These are phyloP conservation scores for Ephydatia muelleri DNA, from an alignment of 37 sponge, comb jelly and placozoan genomes.

Conservation along the genomic window DNA sequence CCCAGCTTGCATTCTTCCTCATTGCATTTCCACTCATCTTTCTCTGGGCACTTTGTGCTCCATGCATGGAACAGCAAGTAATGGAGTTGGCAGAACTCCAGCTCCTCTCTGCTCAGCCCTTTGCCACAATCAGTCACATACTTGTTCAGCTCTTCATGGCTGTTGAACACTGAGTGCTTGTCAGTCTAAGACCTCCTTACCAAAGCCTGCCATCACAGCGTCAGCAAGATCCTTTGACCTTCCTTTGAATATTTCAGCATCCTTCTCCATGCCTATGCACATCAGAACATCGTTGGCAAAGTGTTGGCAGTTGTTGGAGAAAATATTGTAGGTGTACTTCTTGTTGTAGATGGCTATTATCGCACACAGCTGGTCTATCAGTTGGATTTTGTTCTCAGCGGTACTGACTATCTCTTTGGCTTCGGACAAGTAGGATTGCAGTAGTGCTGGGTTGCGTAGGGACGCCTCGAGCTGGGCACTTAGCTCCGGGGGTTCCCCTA, in stretches of 20 bases:
- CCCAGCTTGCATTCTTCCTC: not conserved
- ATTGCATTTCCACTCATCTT: slow-evolving; percentile 12
- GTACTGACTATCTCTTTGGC: not conserved
- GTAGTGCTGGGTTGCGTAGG: not conserved
- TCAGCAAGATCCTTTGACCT: not conserved
- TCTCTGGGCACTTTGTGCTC: slow-evolving; percentile 2
- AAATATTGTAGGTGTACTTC: not conserved
- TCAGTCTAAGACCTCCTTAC: not conserved
- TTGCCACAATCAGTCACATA: not conserved
- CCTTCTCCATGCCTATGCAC: not conserved
- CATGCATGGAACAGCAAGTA: slow-evolving; percentile 30
- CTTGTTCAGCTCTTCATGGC: not conserved
- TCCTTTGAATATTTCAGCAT: not conserved
- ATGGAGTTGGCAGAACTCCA: slow-evolving; percentile 18
- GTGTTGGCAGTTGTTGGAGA: slow-evolving; percentile 33
- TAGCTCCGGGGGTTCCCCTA: not conserved
- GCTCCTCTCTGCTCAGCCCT: not conserved
- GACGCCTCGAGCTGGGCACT: not conserved
- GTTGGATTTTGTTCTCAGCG: not conserved
- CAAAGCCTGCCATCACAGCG: not conserved
- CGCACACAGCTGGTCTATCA: not conserved
- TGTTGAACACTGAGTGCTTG: not conserved
- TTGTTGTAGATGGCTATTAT: slow-evolving; percentile 24
- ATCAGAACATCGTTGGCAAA: slow-evolving; percentile 28
- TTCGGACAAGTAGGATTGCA: not conserved